These are phyloP conservation scores for Trematocara caparti DNA, from an alignment of 2,797 vertebrate genomes.

Conservation along the genomic window DNA sequence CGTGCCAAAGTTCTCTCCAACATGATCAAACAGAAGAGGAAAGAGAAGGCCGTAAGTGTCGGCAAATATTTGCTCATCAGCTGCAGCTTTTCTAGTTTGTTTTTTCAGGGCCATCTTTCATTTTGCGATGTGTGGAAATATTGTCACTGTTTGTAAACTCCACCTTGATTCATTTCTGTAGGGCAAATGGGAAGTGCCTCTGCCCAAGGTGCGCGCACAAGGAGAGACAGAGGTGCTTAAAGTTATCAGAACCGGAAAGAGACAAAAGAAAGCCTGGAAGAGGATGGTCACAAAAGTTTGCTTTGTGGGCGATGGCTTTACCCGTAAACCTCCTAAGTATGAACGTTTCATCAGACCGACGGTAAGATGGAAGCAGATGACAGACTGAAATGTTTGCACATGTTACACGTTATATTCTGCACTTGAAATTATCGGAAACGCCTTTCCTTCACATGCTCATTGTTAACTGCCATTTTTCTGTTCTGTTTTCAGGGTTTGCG, in stretches of 20 bases:
- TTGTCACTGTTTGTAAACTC: not conserved
- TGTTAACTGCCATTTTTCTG: not conserved
- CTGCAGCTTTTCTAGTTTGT: not conserved
- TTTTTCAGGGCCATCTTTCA: not conserved
- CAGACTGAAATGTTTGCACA: not conserved
- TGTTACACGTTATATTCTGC: not conserved
- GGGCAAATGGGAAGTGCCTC: slow-evolving; percentile 99
- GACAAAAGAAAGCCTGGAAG: slow-evolving; percentile 98
- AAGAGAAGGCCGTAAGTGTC: slow-evolving; percentile 94
- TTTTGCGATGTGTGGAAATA: not conserved
- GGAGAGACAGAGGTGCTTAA: slow-evolving; percentile 98
- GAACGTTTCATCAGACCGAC: slow-evolving; percentile 98
- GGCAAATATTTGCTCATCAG: not conserved
- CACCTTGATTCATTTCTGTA: slow-evolving; percentile 23
- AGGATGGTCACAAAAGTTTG: slow-evolving; percentile 99
- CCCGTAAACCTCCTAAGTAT: slow-evolving; percentile 95
- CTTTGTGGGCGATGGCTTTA: slow-evolving; percentile 97
- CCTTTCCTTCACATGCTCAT: not conserved
- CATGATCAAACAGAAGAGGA: slow-evolving; percentile 99
- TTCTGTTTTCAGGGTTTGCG: slow-evolving; percentile 83
- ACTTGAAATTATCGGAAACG: not conserved
- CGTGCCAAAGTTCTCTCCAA: slow-evolving; percentile 96
- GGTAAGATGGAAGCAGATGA: slow-evolving; percentile 73
- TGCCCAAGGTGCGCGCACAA: slow-evolving; percentile 96
- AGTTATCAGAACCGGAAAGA: slow-evolving; percentile 93